Evolutionary conservation across 2,888 invertebrate species (phyloP).

Genomic region (Thalpophila matura): DNA sequence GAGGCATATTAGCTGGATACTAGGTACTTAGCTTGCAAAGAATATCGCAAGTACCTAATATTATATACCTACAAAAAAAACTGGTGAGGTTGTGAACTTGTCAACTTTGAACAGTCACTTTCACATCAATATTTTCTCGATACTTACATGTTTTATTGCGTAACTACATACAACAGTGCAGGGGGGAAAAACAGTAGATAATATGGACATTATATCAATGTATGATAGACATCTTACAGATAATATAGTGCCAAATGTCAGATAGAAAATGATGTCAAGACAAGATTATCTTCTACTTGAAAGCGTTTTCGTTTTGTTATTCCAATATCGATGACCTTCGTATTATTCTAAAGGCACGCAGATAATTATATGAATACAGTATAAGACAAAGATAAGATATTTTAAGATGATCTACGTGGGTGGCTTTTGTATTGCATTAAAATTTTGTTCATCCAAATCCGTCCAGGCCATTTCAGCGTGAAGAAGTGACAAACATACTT

Average conservation of each 20-base stretch:
- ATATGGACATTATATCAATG: too few relatives aligned
- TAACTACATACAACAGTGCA: too few relatives aligned
- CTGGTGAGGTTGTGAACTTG: background rate
- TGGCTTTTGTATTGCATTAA: too few relatives aligned
- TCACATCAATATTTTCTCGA: background rate
- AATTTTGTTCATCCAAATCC: too few relatives aligned
- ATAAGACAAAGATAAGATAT: constrained; percentile 33
- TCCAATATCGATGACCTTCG: constrained; percentile 7
- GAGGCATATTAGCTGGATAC: too few relatives aligned
- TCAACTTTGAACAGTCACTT: background rate
- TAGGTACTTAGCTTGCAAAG: too few relatives aligned
- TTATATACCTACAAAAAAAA: too few relatives aligned
- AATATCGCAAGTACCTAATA: too few relatives aligned
- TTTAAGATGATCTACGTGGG: constrained; percentile 17
- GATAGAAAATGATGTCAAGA: constrained; percentile 1
- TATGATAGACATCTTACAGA: constrained; percentile 20
- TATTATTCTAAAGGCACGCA: background rate
- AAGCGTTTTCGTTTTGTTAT: background rate
- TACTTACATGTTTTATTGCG: too few relatives aligned
- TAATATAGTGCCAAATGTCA: constrained; percentile 8
- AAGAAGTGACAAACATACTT: too few relatives aligned
- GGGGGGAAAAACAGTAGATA: too few relatives aligned
- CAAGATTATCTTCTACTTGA: constrained; percentile 28
- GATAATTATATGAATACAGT: background rate
- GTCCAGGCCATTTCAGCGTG: too few relatives aligned